Percentiles rank a stretch among this genome's conserved stretches.
These are phyloP conservation scores for Pseudoatta argentina DNA, from an alignment of 1,140 invertebrate genomes.

Conservation along the genomic window DNA sequence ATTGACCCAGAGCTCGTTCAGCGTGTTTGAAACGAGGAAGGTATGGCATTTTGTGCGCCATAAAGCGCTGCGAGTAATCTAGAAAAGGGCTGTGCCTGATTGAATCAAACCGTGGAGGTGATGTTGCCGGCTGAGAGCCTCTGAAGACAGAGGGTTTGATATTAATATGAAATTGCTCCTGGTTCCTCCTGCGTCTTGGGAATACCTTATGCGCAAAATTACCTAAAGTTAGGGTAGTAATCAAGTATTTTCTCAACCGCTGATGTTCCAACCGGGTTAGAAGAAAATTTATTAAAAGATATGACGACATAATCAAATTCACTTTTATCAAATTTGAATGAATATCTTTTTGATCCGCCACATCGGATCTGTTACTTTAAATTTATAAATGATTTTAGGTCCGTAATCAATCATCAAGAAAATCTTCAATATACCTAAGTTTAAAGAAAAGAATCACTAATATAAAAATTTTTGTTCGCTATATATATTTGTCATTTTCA, in stretches of 20 bases:
- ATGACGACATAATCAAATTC: slow-evolving; percentile 20
- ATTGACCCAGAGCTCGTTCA: slow-evolving; percentile 30
- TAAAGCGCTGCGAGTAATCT: slow-evolving; percentile 44
- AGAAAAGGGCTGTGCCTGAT: slow-evolving; percentile 39
- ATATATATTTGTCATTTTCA: too few species aligned
- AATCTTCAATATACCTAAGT: too few species aligned
- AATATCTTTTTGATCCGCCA: not conserved
- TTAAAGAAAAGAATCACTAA: too few species aligned
- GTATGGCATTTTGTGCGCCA: slow-evolving; percentile 8
- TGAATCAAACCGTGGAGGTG: slow-evolving; percentile 46
- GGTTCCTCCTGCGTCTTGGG: slow-evolving; percentile 18
- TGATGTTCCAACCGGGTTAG: not conserved
- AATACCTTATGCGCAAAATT: slow-evolving; percentile 59
- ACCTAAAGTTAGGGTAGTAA: slow-evolving; percentile 59
- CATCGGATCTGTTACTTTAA: too few species aligned
- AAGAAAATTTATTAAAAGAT: slow-evolving; percentile 41
- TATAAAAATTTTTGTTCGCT: too few species aligned
- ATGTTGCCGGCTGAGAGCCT: not conserved
- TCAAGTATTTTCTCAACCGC: slow-evolving; percentile 55
- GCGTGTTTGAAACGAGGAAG: not conserved
- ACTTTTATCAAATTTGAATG: slow-evolving; percentile 47
- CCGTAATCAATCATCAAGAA: too few species aligned
- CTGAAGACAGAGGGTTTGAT: slow-evolving; percentile 38
- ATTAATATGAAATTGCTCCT: slow-evolving; percentile 68
- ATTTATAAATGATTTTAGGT: too few species aligned